Base-by-base conservation (phyloP, 2,888 invertebrate genomes). In the Cerastis leucographa region DNA sequence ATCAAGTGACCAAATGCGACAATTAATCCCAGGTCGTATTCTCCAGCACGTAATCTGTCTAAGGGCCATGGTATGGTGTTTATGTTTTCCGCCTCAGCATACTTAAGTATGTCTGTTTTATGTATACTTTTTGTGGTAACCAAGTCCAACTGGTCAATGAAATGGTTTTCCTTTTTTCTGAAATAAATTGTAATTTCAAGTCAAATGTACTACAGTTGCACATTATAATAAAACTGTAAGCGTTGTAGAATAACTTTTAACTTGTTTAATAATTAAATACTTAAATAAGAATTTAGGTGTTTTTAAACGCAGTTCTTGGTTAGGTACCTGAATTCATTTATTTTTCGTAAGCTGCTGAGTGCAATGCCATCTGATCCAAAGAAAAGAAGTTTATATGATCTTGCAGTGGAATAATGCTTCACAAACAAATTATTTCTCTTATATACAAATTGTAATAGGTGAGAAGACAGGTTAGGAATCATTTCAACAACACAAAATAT, bases 1-100 rank as follows among this genome's bases (percentile, higher is more conserved):
- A 99, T 99, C 80, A 99, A 96, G 91, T 99, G 98, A 0, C 99
- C 99, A 97, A 99, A 99, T 0, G 99, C 99, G 2, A 98, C 99
- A 46, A 99, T 98, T 69, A 99, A 95, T 8, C 99, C 99, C 79
- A 99, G 94, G 92, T 99, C 98, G 96, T 98, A 99, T 71, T 97
- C 94, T 22, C 93, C 91, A 71, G 95, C 89, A 14, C 91, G 85
- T 59, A 97, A 89, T 59, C 93, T 85, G 46, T 94, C 86, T 70
- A 97, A 91, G 5, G 98, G 98, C 99, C 99, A 99, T 79, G 96
- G 91, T 86, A 97, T 97, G 29, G 98, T 91, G 25, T 92, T 91
- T 40, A 98, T 95, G 54, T 97, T 95, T 88, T 97, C 95, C 35
- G 97, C 89, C 42, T 94, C 91, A 0, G 99, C 98, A 97, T 97